Conservation (phyloP, 2,888 invertebrate genomes). For the Agrochola lychnidis region DNA sequence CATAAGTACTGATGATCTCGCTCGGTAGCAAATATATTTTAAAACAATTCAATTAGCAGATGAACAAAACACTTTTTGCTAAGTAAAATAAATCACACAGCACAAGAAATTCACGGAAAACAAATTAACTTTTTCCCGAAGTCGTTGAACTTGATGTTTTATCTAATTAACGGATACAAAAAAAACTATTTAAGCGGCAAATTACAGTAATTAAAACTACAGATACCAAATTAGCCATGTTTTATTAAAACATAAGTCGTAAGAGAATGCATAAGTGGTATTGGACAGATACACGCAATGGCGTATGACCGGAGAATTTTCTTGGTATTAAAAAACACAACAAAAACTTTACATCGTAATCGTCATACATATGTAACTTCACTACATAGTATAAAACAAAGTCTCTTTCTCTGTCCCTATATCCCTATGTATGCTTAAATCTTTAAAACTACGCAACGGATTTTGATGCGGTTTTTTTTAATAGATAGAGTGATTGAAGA, state of each 20-base stretch:
- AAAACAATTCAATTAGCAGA: conserved; percentile 10
- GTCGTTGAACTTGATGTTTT: conserved; percentile 60
- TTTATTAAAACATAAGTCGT: conserved; percentile 66
- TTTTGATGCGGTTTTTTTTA: no score
- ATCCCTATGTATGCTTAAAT: no score
- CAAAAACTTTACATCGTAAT: conserved; percentile 32
- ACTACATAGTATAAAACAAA: no score
- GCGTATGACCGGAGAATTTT: conserved; percentile 42
- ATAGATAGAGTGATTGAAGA: no score
- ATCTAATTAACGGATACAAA: conserved; percentile 63
- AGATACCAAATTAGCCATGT: conserved; percentile 64
- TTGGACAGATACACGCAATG: conserved; percentile 69
- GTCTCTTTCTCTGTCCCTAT: no score
- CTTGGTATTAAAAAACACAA: conserved; percentile 36
- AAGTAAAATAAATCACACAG: conserved; percentile 31
- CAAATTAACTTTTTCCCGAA: conserved; percentile 44
- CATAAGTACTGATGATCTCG: background rate
- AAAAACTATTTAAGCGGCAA: conserved; percentile 55
- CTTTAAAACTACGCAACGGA: no score
- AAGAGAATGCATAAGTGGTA: conserved; percentile 55
- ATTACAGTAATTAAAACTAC: conserved; percentile 68
- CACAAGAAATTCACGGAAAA: conserved; percentile 53
- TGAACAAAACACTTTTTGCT: background rate
- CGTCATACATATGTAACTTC: conserved; percentile 6
- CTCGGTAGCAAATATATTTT: background rate